Conservation (phyloP, 1,140 invertebrate genomes). For the Maniola jurtina region DNA sequence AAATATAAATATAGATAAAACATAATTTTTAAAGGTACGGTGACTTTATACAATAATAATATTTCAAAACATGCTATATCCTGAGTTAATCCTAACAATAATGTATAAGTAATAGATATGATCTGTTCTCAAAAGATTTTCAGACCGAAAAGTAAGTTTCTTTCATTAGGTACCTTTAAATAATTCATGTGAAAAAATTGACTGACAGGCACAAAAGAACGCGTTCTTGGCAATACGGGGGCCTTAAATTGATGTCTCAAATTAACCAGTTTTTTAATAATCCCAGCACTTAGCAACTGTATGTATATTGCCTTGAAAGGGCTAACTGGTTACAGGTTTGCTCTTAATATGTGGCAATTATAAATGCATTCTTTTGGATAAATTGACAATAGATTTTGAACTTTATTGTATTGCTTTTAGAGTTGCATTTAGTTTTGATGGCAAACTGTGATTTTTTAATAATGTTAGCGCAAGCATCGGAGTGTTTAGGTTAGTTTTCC, state of each 20-base stretch:
- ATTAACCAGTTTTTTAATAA: slow-evolving; percentile 26
- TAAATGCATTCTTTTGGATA: slow-evolving; percentile 17
- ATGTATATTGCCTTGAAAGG: slow-evolving; percentile 46
- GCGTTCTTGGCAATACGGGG: background rate
- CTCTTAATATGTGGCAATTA: slow-evolving; percentile 48
- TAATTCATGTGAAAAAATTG: background rate
- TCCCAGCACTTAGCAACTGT: slow-evolving; percentile 37
- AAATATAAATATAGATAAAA: too few relatives aligned
- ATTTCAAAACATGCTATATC: too few relatives aligned
- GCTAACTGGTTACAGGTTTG: slow-evolving; percentile 40
- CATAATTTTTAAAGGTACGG: too few relatives aligned
- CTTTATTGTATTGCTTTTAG: background rate
- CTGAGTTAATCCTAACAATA: too few relatives aligned
- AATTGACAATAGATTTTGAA: slow-evolving; percentile 13
- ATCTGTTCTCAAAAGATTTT: too few relatives aligned
- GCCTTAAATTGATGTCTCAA: slow-evolving; percentile 8
- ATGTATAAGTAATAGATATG: too few relatives aligned
- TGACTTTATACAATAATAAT: too few relatives aligned
- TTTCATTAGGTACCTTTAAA: too few relatives aligned
- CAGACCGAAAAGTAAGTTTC: too few relatives aligned
- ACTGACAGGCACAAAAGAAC: background rate
- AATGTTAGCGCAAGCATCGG: slow-evolving; percentile 2
- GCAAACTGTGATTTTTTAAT: slow-evolving; percentile 2
- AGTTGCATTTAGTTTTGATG: background rate
- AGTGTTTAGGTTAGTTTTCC: background rate